Conservation (phyloP, 2,113 vertebrate genomes). For the Psittacus erithacus region DNA sequence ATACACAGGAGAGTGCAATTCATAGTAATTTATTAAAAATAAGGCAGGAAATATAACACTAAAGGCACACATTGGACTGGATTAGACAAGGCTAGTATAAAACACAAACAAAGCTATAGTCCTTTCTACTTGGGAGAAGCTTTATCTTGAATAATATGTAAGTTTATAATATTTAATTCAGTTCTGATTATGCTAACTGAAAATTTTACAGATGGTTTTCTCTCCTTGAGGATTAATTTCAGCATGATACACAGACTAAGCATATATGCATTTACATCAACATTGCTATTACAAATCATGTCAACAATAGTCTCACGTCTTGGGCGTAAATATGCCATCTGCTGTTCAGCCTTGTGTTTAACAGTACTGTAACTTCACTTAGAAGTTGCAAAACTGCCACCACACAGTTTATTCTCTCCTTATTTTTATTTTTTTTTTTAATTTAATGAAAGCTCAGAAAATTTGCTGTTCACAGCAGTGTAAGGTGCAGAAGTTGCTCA, state of each 20-base stretch:
- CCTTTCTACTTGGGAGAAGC: background rate
- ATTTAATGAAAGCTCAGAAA: background rate
- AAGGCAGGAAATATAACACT: background rate
- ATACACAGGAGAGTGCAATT: background rate
- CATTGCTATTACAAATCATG: slow-evolving; percentile 24
- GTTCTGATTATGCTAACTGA: background rate
- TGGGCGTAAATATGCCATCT: slow-evolving; percentile 57
- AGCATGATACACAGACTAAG: background rate
- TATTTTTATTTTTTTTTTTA: no score
- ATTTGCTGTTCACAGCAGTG: background rate
- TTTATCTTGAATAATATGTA: background rate
- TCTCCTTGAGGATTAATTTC: slow-evolving; percentile 26
- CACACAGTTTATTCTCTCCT: background rate
- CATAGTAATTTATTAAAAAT: background rate
- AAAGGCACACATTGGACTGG: background rate
- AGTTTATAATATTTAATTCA: background rate
- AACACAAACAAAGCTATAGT: background rate
- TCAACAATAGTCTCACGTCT: slow-evolving; percentile 23
- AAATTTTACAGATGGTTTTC: slow-evolving; percentile 44
- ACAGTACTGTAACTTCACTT: slow-evolving; percentile 16
- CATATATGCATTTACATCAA: slow-evolving; percentile 40
- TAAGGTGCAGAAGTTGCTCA: background rate
- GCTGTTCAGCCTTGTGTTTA: slow-evolving; percentile 46
- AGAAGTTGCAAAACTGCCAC: background rate
- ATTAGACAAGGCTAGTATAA: background rate